Percentiles rank a stretch among this genome's conserved stretches.
These are phyloP conservation scores for honey bee (Apis mellifera) DNA, from an alignment of 1,140 invertebrate genomes.

Conservation along the genomic window Amel_HAv3.1 CM009936.2:7690001-7690500, in stretches of 20 bases:
- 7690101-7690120: slow-evolving; percentile 64
- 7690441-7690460: slow-evolving; percentile 67
- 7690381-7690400: slow-evolving; percentile 66
- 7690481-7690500: slow-evolving; percentile 29
- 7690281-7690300: slow-evolving; percentile 55
- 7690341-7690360: slow-evolving; percentile 69
- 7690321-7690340: slow-evolving; percentile 68
- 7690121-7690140: slow-evolving; percentile 68
- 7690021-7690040: slow-evolving; percentile 68
- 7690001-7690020: slow-evolving; percentile 74
- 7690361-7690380: slow-evolving; percentile 73
- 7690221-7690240: slow-evolving; percentile 58
- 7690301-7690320: slow-evolving; percentile 63
- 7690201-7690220: slow-evolving; percentile 62
- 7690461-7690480: slow-evolving; percentile 64
- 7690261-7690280: slow-evolving; percentile 63
- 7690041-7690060: slow-evolving; percentile 70
- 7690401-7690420: slow-evolving; percentile 68
- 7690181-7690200: slow-evolving; percentile 62
- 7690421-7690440: slow-evolving; percentile 67
- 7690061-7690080: slow-evolving; percentile 62
- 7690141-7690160: slow-evolving; percentile 63
- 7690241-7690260: slow-evolving; percentile 60
- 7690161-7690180: slow-evolving; percentile 61
- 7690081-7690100: slow-evolving; percentile 70